phyloP scores from a whole-genome alignment of 1,140 invertebrate species.

The Bombus ignitus region DNA sequence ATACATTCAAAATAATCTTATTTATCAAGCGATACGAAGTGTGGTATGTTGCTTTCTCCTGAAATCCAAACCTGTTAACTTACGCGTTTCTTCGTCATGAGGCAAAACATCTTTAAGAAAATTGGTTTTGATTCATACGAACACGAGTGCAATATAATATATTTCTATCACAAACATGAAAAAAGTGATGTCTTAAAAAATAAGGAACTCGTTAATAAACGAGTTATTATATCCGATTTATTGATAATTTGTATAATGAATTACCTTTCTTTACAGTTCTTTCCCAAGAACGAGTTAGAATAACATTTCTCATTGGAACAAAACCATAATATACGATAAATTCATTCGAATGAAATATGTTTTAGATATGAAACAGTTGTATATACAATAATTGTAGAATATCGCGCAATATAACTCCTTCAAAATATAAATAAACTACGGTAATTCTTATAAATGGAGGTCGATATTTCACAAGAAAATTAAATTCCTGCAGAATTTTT shows the following conservation, averaged over 20 bases:
- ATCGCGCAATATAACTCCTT: not conserved
- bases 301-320: too few relatives aligned
- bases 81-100: too few relatives aligned
- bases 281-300: not conserved
- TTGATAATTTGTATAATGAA: not conserved
- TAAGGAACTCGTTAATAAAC: not conserved
- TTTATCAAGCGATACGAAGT: too few relatives aligned
- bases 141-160: not conserved
- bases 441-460: not conserved
- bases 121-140: not conserved
- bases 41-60: too few relatives aligned
- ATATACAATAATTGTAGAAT: not conserved
- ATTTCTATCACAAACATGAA: not conserved
- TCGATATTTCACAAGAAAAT: not conserved
- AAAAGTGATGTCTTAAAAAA: not conserved
- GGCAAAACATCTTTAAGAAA: too few relatives aligned
- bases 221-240: not conserved
- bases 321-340: too few relatives aligned
- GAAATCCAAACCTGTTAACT: too few relatives aligned
- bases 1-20: too few relatives aligned
- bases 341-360: not conserved
- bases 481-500: not conserved
- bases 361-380: not conserved
- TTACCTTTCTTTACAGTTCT: too few relatives aligned
- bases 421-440: not conserved